phyloP scores from a whole-genome alignment of 2,888 invertebrate genomes.

The Elmis aenea region DNA sequence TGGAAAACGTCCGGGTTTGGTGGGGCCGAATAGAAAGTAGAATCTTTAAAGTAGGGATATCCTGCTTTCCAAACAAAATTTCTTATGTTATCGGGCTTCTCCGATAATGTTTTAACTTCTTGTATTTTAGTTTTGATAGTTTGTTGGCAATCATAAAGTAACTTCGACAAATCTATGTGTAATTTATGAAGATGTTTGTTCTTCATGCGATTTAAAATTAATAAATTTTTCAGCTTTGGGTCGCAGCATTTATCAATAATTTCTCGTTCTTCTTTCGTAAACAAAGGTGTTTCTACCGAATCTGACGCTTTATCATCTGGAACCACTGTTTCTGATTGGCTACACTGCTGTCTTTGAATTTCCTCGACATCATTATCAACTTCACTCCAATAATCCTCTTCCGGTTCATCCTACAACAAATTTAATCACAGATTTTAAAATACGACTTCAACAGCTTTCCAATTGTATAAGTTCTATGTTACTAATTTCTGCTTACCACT shows the following conservation, averaged over 20 bases:
- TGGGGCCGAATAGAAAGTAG: slow-evolving; percentile 50
- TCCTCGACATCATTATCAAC: too few species aligned
- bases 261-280: slow-evolving; percentile 27
- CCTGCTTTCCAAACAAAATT: slow-evolving; percentile 36
- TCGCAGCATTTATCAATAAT: slow-evolving; percentile 30
- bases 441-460: too few species aligned
- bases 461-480: too few species aligned
- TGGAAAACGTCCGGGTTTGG: slow-evolving; percentile 52
- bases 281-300: slow-evolving; percentile 8
- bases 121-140: too few species aligned
- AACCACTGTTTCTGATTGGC: not conserved
- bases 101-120: too few species aligned
- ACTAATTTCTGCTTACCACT: too few species aligned
- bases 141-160: too few species aligned
- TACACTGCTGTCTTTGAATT: too few species aligned
- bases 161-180: slow-evolving; percentile 30
- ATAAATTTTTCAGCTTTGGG: slow-evolving; percentile 26
- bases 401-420: not conserved
- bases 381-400: not conserved
- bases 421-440: too few species aligned
- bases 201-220: slow-evolving; percentile 31
- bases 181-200: slow-evolving; percentile 27
- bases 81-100: too few species aligned
- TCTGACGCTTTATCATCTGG: slow-evolving; percentile 1
- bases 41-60: slow-evolving; percentile 66